Base-by-base conservation (phyloP, 2,113 vertebrate genomes). In the Ptilonorhynchus violaceus region DNA sequence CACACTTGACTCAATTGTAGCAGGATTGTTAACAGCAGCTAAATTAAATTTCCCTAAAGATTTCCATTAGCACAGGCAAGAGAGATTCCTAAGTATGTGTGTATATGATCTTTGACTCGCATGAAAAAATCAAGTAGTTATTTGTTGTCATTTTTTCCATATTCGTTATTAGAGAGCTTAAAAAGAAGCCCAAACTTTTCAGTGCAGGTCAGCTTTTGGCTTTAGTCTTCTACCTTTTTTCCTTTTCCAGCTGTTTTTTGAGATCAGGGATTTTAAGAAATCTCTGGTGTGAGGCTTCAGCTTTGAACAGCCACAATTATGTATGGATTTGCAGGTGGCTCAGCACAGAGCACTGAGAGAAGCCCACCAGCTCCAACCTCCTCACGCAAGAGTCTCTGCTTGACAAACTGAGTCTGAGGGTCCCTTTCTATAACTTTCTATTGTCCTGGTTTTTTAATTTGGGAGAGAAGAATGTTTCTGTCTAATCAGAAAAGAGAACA, bases 11-110 rank as follows among this genome's bases (percentile, higher is more conserved):
- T 88, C 50, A 55, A 0, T 52, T 93, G 78, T 77, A 95, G 80
- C 62, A 92, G 50, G 56, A 79, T 55, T 50, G 66, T 92, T 94
- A 93, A 88, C 79, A 87, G 53, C 64, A 60, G 28, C 62, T 80
- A 83, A 93, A 81, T 81, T 93, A 84, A 79, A 78, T 62, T 52
- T 83, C 37, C 63, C n/a, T 49, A 41, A 93, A 90, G 90, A 89
- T 94, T 96, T 93, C 90, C 95, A 93, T 96, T 84, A 94, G 42
- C 60, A 85, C n/a, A 50, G 21, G 50, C 73, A 83, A 77, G 39
- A 83, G 19, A 60, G 11, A 62, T 94, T 90, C 1, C 0, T 67
- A 68, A 90, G 60, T 55, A 39, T 47, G 12, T 83, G 44, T 63
- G 22, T 64, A 80, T 74, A 63, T 72, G 89, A 86, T 72, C 56